Percentiles rank a stretch among this genome's conserved stretches.
phyloP scores from a whole-genome alignment of 2,888 invertebrate genomes.

The Boloria euphrosyne region DNA sequence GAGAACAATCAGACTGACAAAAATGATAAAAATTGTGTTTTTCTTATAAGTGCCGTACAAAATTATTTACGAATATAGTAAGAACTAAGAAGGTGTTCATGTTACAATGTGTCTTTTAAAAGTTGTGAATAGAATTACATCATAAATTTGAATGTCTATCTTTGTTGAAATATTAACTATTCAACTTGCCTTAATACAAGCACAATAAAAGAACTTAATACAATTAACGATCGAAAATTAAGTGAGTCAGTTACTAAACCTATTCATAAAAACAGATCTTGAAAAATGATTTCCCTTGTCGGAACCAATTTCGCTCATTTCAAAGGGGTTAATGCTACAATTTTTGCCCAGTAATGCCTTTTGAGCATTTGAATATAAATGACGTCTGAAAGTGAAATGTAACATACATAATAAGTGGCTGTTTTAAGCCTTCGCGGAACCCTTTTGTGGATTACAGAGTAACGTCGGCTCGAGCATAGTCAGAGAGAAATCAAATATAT shows the following conservation, averaged over 20 bases:
- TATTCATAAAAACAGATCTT: conserved; percentile 46
- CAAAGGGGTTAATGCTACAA: conserved; percentile 77
- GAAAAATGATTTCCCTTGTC: conserved; percentile 61
- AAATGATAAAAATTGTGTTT: no score
- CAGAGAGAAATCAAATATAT: not conserved
- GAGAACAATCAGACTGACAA: no score
- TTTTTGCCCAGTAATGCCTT: conserved; percentile 81
- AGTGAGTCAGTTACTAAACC: conserved; percentile 26
- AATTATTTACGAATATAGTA: no score
- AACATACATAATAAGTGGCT: conserved; percentile 83
- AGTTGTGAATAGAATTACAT: no score
- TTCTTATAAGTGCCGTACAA: no score
- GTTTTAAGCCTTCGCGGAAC: conserved; percentile 80
- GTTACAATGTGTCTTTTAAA: no score
- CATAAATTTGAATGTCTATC: no score
- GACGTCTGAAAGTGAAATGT: conserved; percentile 83
- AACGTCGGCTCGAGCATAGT: conserved; percentile 28
- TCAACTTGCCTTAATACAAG: not conserved
- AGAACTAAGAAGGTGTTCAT: no score
- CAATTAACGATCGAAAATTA: conserved; percentile 23
- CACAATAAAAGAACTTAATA: conserved; percentile 38
- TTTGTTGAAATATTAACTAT: no score
- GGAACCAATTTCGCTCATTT: conserved; percentile 72
- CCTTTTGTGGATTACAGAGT: conserved; percentile 78
- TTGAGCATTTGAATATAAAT: conserved; percentile 83